phyloP scores from a whole-genome alignment of 64 coral and sea anemone genomes.

The Stylophora pistillata region DNA sequence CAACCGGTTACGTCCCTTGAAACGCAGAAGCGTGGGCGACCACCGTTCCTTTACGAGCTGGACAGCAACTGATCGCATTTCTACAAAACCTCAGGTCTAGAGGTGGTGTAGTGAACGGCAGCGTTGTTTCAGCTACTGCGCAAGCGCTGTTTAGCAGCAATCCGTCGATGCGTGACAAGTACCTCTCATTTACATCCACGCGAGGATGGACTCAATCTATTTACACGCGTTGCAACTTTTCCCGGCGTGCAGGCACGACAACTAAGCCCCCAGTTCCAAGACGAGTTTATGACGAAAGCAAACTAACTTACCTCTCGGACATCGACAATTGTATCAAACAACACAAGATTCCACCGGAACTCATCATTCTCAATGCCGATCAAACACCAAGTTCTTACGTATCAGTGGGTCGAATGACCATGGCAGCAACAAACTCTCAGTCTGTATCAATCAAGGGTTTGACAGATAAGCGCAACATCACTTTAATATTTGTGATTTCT shows the following conservation, averaged over 20 bases:
- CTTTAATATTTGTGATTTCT: conserved; percentile 70
- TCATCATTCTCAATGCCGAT: conserved; percentile 65
- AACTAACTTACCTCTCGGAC: conserved; percentile 32
- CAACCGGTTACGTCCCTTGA: conserved; percentile 29
- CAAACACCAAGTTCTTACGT: conserved; percentile 68
- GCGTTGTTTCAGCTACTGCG: conserved; percentile 38
- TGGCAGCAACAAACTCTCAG: conserved; percentile 60
- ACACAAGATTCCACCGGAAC: no score
- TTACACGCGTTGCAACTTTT: conserved; percentile 38
- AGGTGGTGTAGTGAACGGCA: conserved; percentile 47
- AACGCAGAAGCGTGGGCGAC: no score
- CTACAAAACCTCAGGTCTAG: conserved; percentile 38
- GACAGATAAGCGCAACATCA: conserved; percentile 68
- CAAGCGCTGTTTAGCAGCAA: conserved; percentile 51
- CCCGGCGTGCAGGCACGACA: conserved; percentile 41
- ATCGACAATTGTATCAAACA: conserved; percentile 32
- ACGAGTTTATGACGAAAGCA: conserved; percentile 43
- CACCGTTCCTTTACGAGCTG: no score
- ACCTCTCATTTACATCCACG: conserved; percentile 21
- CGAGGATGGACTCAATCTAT: conserved; percentile 29
- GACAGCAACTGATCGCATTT: conserved; percentile 39
- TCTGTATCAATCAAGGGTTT: conserved; percentile 73
- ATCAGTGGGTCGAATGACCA: conserved; percentile 73
- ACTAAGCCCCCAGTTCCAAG: conserved; percentile 52
- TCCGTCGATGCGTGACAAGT: conserved; percentile 30